Evolutionary conservation across 1,140 invertebrate species (phyloP).

Genomic region (Calliphora vicina): DNA sequence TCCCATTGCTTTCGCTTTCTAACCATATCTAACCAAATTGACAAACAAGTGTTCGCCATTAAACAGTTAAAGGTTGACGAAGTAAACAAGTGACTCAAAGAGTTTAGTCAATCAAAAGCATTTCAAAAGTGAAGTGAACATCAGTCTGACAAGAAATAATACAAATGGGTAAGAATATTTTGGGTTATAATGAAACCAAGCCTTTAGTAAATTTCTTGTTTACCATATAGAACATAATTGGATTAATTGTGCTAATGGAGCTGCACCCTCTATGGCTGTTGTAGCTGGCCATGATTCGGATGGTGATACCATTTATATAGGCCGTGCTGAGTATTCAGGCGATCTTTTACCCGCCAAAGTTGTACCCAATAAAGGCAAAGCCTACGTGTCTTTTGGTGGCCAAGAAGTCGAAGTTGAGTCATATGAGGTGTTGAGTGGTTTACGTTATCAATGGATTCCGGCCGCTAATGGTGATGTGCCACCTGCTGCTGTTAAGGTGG

Average conservation of each 20-base stretch:
- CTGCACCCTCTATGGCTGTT: conserved; percentile 66
- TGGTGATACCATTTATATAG: conserved; percentile 77
- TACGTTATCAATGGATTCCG: conserved; percentile 65
- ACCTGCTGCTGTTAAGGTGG: conserved; percentile 66
- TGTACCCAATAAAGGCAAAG: conserved; percentile 67
- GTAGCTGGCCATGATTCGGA: conserved; percentile 75
- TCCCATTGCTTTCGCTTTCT: not conserved
- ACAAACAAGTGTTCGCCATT: too few species aligned
- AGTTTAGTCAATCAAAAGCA: not conserved
- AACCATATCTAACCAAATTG: too few species aligned
- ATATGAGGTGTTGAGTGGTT: conserved; percentile 63
- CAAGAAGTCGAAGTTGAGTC: conserved; percentile 52
- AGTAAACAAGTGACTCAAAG: not conserved
- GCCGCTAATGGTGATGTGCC: conserved; percentile 66
- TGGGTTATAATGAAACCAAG: not conserved
- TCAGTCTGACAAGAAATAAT: not conserved
- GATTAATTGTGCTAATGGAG: conserved; percentile 49
- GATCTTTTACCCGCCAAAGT: conserved; percentile 81
- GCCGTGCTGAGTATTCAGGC: conserved; percentile 75
- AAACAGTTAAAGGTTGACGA: not conserved
- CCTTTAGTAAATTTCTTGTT: not conserved
- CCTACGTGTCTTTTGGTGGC: conserved; percentile 54
- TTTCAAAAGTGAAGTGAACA: not conserved
- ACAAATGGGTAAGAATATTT: conserved; percentile 8
- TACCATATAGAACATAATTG: conserved; percentile 44